These are phyloP conservation scores for Bradynema listronoti DNA, from an alignment of 1,140 invertebrate species.

Conservation along the genomic window DNA sequence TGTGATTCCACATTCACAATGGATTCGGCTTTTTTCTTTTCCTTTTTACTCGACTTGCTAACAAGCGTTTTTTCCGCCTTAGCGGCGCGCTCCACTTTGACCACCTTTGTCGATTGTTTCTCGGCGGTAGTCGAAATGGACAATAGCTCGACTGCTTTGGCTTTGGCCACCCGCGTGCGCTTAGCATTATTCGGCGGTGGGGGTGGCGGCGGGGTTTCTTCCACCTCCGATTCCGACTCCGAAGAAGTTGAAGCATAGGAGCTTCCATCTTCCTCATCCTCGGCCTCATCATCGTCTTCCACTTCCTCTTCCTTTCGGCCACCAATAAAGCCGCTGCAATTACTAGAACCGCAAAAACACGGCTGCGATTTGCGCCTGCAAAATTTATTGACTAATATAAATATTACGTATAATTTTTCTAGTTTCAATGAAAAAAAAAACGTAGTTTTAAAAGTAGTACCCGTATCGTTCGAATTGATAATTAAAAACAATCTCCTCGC, in stretches of 20 bases:
- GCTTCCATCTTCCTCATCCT: constrained; percentile 15
- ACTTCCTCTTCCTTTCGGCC: constrained; percentile 20
- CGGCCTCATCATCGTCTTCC: constrained; percentile 30
- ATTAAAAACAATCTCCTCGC: constrained; percentile 95
- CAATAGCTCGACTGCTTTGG: not conserved
- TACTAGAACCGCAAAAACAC: constrained; percentile 31
- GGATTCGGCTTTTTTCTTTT: not conserved
- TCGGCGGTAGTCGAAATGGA: not conserved
- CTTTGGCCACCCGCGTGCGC: not conserved
- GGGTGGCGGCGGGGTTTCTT: constrained; percentile 7
- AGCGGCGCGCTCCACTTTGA: not conserved
- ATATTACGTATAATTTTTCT: not conserved
- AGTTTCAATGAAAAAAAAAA: not conserved
- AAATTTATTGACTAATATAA: too few species aligned
- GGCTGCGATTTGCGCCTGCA: too few species aligned
- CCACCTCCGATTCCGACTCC: not conserved
- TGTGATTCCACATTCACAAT: not conserved
- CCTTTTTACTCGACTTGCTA: not conserved
- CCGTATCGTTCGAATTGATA: constrained; percentile 76
- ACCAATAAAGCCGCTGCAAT: constrained; percentile 38
- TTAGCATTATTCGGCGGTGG: not conserved
- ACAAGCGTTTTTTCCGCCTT: not conserved
- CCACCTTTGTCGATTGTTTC: not conserved
- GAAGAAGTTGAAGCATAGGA: constrained; percentile 16
- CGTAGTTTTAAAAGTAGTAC: constrained; percentile 4